Evolutionary conservation across 1,140 invertebrate genomes (phyloP), one percentile per base, ranked within the genome.

Genomic region (Hydropsyche tenuis): DNA sequence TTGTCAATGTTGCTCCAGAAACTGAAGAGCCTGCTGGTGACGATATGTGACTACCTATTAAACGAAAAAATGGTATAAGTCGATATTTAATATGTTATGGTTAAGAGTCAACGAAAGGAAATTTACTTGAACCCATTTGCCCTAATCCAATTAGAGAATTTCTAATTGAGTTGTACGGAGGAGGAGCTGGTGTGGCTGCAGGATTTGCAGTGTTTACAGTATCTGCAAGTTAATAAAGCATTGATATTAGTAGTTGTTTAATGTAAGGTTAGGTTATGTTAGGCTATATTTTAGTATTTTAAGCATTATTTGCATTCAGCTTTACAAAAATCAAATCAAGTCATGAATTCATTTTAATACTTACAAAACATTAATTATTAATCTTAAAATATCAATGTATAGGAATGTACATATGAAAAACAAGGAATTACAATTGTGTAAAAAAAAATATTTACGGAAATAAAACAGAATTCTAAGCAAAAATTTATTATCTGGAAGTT

Each of bases 131-230:
- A n/a, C 76, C 76, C 5, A 72, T 66, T 56, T 71, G 62, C 42
- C 64, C 72, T 63, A 75, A 65, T 25, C 72, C 72, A 37, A 75
- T 73, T 4, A 66, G 14, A n/a, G 76, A 77, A 56, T 78, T 85
- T 69, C 85, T 80, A 27, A 85, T 82, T 25, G 84, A 85, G 0
- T 87, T 90, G 79, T 93, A 93, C 12, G 90, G 91, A 0, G 92
- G 92, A 45, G 91, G 92, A 60, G 92, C 92, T 18, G 92, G 92
- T 37, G 92, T 93, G 1, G 91, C 90, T 43, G 90, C 89, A 1
- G 91, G 91, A 82, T 92, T 92, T 1, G 92, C 90, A 22, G 91
- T 90, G 78, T 91, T 90, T 6, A 88, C 87, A 46, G 87, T 87
- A 78, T 85, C 86, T 68, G 83, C 83, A 79, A 51, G 2, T 68